phyloP scores from a whole-genome alignment of 2,888 invertebrate genomes.

The Limnephilus marmoratus region DNA sequence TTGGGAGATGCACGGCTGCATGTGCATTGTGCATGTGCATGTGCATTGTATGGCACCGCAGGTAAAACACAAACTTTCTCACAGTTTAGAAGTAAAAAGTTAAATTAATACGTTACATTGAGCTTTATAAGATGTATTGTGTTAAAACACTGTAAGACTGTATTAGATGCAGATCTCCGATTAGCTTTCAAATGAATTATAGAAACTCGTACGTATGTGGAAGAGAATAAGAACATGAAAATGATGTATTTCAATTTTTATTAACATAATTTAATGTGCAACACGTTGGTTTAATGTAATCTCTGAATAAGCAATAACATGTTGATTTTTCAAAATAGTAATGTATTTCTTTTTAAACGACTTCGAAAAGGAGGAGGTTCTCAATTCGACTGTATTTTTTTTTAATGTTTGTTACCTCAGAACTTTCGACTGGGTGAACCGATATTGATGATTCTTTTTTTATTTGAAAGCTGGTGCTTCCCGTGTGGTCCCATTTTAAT shows the following conservation, averaged over 20 bases:
- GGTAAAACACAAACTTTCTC: conserved; percentile 12
- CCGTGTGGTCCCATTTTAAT: too few species aligned
- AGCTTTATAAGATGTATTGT: background rate
- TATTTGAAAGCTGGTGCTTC: too few species aligned
- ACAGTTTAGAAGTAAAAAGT: background rate
- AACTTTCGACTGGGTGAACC: too few species aligned
- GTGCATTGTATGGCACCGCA: background rate
- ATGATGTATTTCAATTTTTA: background rate
- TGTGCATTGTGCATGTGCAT: background rate
- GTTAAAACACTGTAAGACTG: background rate
- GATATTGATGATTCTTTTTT: too few species aligned
- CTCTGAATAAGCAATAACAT: too few species aligned
- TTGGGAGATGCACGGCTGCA: background rate
- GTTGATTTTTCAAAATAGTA: too few species aligned
- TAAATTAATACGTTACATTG: background rate
- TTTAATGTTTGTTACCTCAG: too few species aligned
- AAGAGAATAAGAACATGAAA: background rate
- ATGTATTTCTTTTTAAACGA: too few species aligned
- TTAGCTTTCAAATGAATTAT: background rate
- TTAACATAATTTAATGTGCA: too few species aligned
- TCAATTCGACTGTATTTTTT: too few species aligned
- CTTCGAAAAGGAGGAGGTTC: too few species aligned
- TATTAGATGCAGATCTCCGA: background rate
- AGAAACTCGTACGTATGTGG: background rate
- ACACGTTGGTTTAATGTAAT: too few species aligned